Percentiles rank a stretch among this genome's conserved stretches.
Conservation (phyloP, 2,888 invertebrate species). For the Metopia argyrocephala region DNA sequence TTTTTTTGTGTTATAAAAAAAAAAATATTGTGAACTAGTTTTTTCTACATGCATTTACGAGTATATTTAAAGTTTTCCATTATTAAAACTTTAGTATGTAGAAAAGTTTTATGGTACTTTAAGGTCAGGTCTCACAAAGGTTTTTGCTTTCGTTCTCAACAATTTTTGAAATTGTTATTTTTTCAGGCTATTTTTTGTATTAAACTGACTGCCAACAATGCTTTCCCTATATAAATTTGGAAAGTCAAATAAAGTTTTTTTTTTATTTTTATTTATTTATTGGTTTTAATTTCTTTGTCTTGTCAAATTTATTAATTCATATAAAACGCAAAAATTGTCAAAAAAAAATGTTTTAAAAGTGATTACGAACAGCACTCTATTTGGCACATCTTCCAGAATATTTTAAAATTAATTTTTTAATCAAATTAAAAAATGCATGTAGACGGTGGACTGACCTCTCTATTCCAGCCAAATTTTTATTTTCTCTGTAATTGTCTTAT, state of each 20-base stretch:
- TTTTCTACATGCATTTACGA: no score
- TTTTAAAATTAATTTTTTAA: no score
- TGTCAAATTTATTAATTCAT: constrained; percentile 48
- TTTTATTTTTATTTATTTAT: no score
- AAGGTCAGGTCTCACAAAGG: no score
- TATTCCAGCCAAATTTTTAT: constrained; percentile 8
- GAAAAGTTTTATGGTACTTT: no score
- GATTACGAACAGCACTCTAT: constrained; percentile 5
- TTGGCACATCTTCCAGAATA: no score
- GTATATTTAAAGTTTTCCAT: no score
- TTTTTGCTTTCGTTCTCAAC: neutral
- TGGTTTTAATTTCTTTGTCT: constrained; percentile 35
- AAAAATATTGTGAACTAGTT: no score
- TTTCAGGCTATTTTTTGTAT: neutral
- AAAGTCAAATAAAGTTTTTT: neutral
- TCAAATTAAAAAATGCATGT: neutral
- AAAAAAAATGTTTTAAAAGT: neutral
- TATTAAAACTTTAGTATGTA: no score
- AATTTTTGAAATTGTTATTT: no score
- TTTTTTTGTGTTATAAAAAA: no score
- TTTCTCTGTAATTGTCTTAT: neutral
- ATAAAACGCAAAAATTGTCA: no score
- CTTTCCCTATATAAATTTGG: neutral
- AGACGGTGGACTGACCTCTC: constrained; percentile 26
- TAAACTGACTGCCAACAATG: constrained; percentile 30